These are phyloP conservation scores for Diarsia brunnea DNA, from an alignment of 2,888 invertebrate genomes.

Conservation along the genomic window DNA sequence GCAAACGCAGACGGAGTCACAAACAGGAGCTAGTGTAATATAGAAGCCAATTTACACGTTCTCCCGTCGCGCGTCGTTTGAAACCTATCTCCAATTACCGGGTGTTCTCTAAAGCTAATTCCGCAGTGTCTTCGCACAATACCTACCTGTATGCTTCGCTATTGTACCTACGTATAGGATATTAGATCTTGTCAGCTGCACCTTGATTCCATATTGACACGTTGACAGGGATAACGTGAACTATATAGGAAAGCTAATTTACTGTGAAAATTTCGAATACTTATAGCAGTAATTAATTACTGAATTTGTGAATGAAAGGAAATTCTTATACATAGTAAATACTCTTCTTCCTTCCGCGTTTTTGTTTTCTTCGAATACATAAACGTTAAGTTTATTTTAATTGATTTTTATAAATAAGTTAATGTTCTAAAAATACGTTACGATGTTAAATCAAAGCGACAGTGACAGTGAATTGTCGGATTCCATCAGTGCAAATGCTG, in stretches of 20 bases:
- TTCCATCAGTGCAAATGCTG: no score
- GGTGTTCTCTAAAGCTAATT: slow-evolving; percentile 8
- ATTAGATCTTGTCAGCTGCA: slow-evolving; percentile 6
- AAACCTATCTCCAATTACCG: slow-evolving; percentile 9
- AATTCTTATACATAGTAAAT: not conserved
- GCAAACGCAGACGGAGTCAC: not conserved
- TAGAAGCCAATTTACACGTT: not conserved
- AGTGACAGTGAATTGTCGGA: no score
- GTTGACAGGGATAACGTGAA: not conserved
- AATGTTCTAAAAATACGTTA: no score
- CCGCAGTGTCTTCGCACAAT: not conserved
- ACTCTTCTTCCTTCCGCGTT: not conserved
- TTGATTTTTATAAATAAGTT: no score
- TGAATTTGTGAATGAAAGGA: not conserved
- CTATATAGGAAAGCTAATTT: not conserved
- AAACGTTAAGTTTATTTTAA: no score
- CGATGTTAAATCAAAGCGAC: no score
- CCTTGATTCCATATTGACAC: not conserved
- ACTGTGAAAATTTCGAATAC: not conserved
- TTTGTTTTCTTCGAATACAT: no score
- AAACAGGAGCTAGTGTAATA: not conserved
- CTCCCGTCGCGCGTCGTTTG: not conserved
- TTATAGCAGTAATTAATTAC: not conserved
- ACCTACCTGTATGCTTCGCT: not conserved
- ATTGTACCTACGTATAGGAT: slow-evolving; percentile 14